A percentile compares a stretch with the other conserved stretches of the same genome.
Conservation (phyloP, 1,140 invertebrate genomes). For the Procambarus virginalis region DNA sequence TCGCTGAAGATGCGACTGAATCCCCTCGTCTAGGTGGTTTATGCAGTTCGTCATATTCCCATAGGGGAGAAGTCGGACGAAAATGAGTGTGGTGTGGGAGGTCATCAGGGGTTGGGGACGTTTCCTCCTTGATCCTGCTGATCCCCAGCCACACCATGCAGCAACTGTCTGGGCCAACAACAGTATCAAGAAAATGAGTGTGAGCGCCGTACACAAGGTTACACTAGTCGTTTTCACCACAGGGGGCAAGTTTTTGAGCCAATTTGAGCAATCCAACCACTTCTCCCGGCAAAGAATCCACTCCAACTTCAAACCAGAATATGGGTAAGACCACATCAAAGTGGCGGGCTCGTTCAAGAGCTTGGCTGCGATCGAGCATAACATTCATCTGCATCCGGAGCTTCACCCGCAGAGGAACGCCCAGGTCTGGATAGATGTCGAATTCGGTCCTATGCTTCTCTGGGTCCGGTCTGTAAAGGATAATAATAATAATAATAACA, state of each 20-base stretch:
- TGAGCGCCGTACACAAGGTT: slow-evolving; percentile 63
- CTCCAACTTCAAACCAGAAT: slow-evolving; percentile 70
- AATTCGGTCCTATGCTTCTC: slow-evolving; percentile 68
- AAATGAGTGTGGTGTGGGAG: slow-evolving; percentile 28
- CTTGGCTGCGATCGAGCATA: slow-evolving; percentile 65
- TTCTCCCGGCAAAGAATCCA: slow-evolving; percentile 66
- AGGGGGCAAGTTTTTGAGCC: slow-evolving; percentile 69
- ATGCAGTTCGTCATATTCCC: slow-evolving; percentile 51
- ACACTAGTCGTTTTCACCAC: slow-evolving; percentile 67
- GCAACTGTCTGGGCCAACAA: slow-evolving; percentile 67
- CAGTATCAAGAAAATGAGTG: slow-evolving; percentile 65
- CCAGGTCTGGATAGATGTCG: slow-evolving; percentile 69
- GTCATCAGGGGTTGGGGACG: slow-evolving; percentile 38
- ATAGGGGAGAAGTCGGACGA: slow-evolving; percentile 19
- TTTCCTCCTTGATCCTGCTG: not conserved
- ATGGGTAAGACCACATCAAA: slow-evolving; percentile 68
- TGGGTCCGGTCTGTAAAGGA: slow-evolving; percentile 59
- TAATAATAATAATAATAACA: too few species aligned
- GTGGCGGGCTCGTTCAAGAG: slow-evolving; percentile 67
- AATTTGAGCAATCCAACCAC: slow-evolving; percentile 65
- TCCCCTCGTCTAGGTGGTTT: slow-evolving; percentile 48
- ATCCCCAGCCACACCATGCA: slow-evolving; percentile 60
- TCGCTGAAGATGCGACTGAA: slow-evolving; percentile 12
- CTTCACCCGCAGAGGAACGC: slow-evolving; percentile 68
- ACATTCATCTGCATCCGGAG: slow-evolving; percentile 70